Percentiles rank a stretch among this genome's conserved stretches.
Evolutionary conservation across 2,888 invertebrate genomes (phyloP).

Genomic region (Drosophila borborema): DNA sequence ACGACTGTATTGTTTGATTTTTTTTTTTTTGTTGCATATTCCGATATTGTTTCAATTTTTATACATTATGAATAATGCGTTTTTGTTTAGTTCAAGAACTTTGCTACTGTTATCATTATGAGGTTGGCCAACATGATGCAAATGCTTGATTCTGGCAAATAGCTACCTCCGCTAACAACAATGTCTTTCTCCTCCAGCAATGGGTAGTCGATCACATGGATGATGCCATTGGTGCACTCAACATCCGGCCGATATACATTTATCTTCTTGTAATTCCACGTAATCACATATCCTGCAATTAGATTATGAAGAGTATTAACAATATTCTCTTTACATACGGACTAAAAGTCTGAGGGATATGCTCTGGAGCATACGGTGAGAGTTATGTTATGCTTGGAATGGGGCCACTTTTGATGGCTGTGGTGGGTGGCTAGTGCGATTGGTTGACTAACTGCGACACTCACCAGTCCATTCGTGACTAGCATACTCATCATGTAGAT

Average conservation of each 20-base stretch:
- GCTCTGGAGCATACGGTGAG: conserved; percentile 24
- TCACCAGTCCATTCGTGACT: conserved; percentile 85
- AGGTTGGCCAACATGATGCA: conserved; percentile 84
- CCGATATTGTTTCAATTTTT: conserved; percentile 48
- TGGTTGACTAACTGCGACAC: conserved; percentile 74
- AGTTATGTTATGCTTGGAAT: conserved; percentile 44
- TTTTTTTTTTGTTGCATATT: conserved; percentile 40
- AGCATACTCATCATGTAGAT: conserved; percentile 84
- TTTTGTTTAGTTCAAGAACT: conserved; percentile 81
- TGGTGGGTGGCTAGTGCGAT: conserved; percentile 61
- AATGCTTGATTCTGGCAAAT: conserved; percentile 83
- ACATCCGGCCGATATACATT: conserved; percentile 96
- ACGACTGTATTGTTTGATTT: conserved; percentile 64
- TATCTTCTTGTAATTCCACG: conserved; percentile 94
- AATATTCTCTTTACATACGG: not conserved
- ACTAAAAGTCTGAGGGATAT: conserved; percentile 5
- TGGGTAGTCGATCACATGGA: conserved; percentile 96
- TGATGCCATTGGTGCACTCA: conserved; percentile 97
- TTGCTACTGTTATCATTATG: conserved; percentile 84
- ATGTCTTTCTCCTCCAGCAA: conserved; percentile 94
- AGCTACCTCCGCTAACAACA: conserved; percentile 86
- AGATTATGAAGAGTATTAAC: not conserved
- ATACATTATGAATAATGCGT: conserved; percentile 65
- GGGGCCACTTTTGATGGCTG: conserved; percentile 36
- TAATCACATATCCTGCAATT: conserved; percentile 91